Base-by-base conservation (phyloP, 2,888 invertebrate genomes). In the Tipula unca region DNA sequence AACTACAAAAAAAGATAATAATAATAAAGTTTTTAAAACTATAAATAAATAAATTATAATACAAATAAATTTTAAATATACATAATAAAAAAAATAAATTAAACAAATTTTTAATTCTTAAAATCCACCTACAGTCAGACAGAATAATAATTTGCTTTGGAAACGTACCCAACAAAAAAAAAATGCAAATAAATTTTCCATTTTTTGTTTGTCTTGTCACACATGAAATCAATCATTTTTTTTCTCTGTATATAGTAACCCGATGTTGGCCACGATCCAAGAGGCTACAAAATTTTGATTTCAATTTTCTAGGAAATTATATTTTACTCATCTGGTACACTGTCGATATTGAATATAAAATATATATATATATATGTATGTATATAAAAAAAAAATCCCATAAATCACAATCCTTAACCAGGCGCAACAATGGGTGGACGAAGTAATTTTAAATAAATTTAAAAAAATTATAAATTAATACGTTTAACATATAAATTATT, bases 141-240 rank as follows among this genome's bases (percentile, higher is more conserved):
- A 25, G 69, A 69, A 69, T 69, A 69, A 69, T 69, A 69, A 69
- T 69, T 25, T 69, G 69, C 25, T 69, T 25, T 69, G 25, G 20
- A 69, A 69, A 25, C 25, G 69, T 69, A 69, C 69, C 25, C 69
- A 69, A n/a, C n/a, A n/a, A n/a, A 20, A 69, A 69, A 48, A 69
- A 25, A 69, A 25, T 69, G 69, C 69, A 69, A 69, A 69, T 69
- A 69, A 69, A 69, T 69, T 69, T 25, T 54, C 48, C 48, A 17
- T 69, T 69, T 25, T 69, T 25, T 48, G 48, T 69, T 69, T 69
- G 69, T 69, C 69, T 69, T 69, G 69, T 69, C 69, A 69, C 69
- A 69, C 25, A 69, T 69, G 69, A 69, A 69, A 69, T 69, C 69
- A 69, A 69, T 69, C 69, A 69, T 69, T 69, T 69, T 69, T 48